Evolutionary conservation across 2,888 invertebrate genomes (phyloP).

Genomic region (Andrena praecox): DNA sequence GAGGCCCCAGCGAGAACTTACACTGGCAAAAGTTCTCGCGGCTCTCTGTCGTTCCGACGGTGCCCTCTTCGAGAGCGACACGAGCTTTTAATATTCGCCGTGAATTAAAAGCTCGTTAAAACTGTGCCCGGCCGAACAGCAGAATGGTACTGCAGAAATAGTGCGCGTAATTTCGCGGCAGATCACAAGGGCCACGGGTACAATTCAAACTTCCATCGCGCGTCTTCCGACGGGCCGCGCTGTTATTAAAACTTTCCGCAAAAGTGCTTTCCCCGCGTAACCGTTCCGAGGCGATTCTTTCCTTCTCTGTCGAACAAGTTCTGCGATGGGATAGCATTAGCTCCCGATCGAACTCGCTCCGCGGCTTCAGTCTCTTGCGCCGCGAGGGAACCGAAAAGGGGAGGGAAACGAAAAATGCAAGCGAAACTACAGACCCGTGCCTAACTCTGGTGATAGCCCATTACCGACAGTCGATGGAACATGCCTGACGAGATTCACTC

Average conservation of each 20-base stretch:
- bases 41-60: not conserved
- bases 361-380: not conserved
- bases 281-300: not conserved
- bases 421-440: conserved; percentile 39
- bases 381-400: not conserved
- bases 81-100: conserved; percentile 36
- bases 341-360: conserved; percentile 7
- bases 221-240: not conserved
- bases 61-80: not conserved
- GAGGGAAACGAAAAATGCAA: not conserved
- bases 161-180: conserved; percentile 15
- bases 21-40: conserved; percentile 1
- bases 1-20: conserved; percentile 5
- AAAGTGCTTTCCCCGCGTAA: not conserved
- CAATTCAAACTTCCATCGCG: conserved; percentile 29
- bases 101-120: conserved; percentile 51
- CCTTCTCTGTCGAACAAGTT: not conserved
- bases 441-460: conserved; percentile 35
- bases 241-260: conserved; percentile 42
- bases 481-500: conserved; percentile 33
- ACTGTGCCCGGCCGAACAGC: conserved; percentile 8
- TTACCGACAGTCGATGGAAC: conserved; percentile 26
- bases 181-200: conserved; percentile 31
- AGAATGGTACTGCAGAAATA: conserved; percentile 27
- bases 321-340: not conserved